Percentiles rank a stretch among this genome's conserved stretches.
These are phyloP conservation scores for Nomada ferruginata DNA, from an alignment of 2,888 invertebrate species.

Conservation along the genomic window DNA sequence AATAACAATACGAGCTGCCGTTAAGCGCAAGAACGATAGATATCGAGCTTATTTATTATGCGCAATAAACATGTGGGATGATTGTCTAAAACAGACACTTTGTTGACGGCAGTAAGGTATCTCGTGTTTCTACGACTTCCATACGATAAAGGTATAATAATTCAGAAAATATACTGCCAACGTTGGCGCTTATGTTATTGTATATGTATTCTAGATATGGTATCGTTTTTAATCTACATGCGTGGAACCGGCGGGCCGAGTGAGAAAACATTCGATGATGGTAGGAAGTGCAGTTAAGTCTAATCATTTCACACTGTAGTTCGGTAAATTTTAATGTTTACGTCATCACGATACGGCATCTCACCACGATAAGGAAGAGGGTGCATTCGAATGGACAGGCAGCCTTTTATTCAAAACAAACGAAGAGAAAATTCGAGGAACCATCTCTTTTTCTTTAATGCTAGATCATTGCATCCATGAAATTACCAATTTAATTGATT, in stretches of 20 bases:
- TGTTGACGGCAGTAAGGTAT: conserved; percentile 40
- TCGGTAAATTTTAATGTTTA: conserved; percentile 49
- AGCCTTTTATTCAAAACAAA: background rate
- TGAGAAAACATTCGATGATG: conserved; percentile 65
- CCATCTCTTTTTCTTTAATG: conserved; percentile 24
- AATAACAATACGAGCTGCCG: conserved; percentile 17
- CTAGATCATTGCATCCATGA: background rate
- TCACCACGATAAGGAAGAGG: conserved; percentile 40
- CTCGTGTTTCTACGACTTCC: conserved; percentile 56
- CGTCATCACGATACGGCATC: conserved; percentile 35
- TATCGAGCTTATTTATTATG: conserved; percentile 64
- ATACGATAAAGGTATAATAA: conserved; percentile 54
- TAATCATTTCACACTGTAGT: conserved; percentile 54
- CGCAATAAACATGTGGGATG: conserved; percentile 38
- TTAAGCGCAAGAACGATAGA: conserved; percentile 33
- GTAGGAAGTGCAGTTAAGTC: conserved; percentile 52
- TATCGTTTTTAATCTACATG: conserved; percentile 65
- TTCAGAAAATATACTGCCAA: conserved; percentile 51
- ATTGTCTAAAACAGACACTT: conserved; percentile 39
- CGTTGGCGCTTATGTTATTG: conserved; percentile 50
- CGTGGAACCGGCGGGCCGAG: conserved; percentile 72
- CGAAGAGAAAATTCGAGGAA: conserved; percentile 26
- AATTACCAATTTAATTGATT: background rate
- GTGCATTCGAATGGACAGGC: conserved; percentile 50
- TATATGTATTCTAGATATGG: conserved; percentile 60